Percentiles rank a stretch among this genome's conserved stretches.
These are phyloP conservation scores for Cheirogaleus major DNA, from an alignment of 2,797 vertebrate genomes.

Conservation along the genomic window DNA sequence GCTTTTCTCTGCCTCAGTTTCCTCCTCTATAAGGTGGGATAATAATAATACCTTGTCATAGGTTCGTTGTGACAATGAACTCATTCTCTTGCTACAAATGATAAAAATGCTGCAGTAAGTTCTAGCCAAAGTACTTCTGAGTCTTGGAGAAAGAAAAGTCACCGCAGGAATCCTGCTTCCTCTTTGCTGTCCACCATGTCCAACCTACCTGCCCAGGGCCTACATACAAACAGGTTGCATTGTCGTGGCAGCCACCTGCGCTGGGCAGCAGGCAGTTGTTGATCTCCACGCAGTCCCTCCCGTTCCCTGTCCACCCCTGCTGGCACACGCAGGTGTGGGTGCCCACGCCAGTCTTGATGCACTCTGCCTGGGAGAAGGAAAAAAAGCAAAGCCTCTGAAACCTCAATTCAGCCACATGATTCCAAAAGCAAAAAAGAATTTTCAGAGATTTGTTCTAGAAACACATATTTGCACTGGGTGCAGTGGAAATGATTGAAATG, in stretches of 20 bases:
- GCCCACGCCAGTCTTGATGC: slow-evolving; percentile 85
- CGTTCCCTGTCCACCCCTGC: slow-evolving; percentile 91
- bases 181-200: rapidly evolving
- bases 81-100: neutral
- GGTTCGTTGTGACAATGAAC: neutral
- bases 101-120: neutral
- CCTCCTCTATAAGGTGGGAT: neutral
- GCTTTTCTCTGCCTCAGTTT: neutral
- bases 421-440: neutral
- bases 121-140: neutral
- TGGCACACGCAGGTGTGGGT: slow-evolving; percentile 90
- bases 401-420: neutral
- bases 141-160: neutral
- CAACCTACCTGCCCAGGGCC: slow-evolving; percentile 94
- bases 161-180: neutral
- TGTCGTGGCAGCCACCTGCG: slow-evolving; percentile 88
- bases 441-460: neutral
- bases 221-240: slow-evolving; percentile 92
- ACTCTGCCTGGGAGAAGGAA: slow-evolving; percentile 89
- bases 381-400: neutral
- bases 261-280: slow-evolving; percentile 90
- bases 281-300: slow-evolving; percentile 91
- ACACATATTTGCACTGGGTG: too few species aligned
- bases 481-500: neutral
- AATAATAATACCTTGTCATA: neutral